Conservation (phyloP, 2,113 vertebrate species). For the Fregetta grallaria region DNA sequence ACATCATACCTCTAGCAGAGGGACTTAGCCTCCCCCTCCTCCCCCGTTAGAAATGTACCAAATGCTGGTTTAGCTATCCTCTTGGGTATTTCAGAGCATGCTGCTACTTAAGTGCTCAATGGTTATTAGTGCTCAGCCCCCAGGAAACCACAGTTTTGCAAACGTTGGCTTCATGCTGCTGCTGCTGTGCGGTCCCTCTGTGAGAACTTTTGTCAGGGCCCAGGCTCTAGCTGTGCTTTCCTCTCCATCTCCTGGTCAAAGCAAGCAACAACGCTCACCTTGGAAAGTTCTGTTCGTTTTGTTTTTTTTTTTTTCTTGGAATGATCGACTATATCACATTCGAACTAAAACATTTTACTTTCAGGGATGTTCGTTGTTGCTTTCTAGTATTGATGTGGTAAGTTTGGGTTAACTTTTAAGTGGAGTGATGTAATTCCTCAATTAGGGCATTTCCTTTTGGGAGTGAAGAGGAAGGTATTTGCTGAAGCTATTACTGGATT, state of each 20-base stretch:
- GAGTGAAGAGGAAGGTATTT: neutral
- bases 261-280: neutral
- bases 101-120: neutral
- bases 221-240: neutral
- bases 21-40: neutral
- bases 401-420: neutral
- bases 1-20: neutral
- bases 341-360: neutral
- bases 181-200: neutral
- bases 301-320: too few relatives aligned
- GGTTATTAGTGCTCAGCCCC: neutral
- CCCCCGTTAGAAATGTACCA: neutral
- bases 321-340: neutral
- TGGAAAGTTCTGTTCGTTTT: neutral
- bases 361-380: neutral
- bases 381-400: neutral
- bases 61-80: neutral
- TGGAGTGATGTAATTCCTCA: neutral
- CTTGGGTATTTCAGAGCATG: neutral
- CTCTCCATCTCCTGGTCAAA: neutral
- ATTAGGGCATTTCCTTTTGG: neutral
- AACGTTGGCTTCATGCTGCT: neutral
- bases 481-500: neutral
- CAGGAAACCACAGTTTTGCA: fast-evolving
- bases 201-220: neutral